Base-by-base conservation (phyloP, 1,140 invertebrate genomes). In the Drosophila dunni region DNA sequence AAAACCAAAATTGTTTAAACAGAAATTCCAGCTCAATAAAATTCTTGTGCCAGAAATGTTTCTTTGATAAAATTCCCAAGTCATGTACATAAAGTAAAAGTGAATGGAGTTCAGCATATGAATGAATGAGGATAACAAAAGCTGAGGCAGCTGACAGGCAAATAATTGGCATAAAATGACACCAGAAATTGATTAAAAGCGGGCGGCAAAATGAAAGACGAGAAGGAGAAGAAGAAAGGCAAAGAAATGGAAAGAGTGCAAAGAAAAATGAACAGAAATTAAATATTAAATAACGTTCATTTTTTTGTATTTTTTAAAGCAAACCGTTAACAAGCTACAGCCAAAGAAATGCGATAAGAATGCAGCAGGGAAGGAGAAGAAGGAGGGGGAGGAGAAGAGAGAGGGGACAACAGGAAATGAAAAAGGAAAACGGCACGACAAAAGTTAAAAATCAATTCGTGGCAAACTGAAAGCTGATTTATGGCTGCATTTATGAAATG, bases 361-460 rank as follows among this genome's bases (percentile, higher is more conserved):
- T 75, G 83, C 68, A 57, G 24, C 24, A 56, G 15, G 20, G n/a
- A 53, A 24, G 15, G 24, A 38, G 3, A 53, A 36, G n/a, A 5
- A 62, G n/a, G 6, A 6, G 29, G n/a, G 15, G 51, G 54, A 3
- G 61, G 45, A 53, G 50, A 60, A 53, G 50, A 64, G 44, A 17
- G 42, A 4, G 38, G 44, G 29, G 48, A 40, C 29, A 46, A 75
- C 42, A 76, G 83, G 83, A 86, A 86, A 86, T 88, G 83, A 75
- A 77, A 79, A 75, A 73, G 65, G 63, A 64, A 68, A 64, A 64
- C 33, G 63, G 77, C 58, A 69, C 61, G 76, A 81, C 74, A 80
- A 74, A 81, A 80, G 78, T 89, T 83, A 89, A 86, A 91, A 91
- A 91, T 91, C 83, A 90, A 90, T 90, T 90, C 81, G 78, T 88